These are phyloP conservation scores for Pachliopta kotzebuea DNA, from an alignment of 2,888 invertebrate species.

Conservation along the genomic window DNA sequence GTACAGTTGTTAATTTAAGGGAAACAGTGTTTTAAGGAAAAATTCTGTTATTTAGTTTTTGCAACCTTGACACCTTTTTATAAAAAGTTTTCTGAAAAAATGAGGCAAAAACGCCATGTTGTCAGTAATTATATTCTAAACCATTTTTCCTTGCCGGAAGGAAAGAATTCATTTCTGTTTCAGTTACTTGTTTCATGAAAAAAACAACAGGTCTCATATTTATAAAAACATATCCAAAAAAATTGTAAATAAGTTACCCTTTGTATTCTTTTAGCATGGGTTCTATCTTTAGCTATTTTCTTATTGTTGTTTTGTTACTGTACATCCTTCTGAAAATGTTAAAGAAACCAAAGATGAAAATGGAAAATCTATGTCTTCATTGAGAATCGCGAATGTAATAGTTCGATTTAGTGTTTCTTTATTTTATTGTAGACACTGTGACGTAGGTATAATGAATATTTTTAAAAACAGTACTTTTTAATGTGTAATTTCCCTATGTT, in stretches of 20 bases:
- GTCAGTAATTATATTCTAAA: neutral
- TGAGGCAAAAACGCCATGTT: neutral
- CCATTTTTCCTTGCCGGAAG: constrained; percentile 1
- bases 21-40: no score
- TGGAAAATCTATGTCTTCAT: no score
- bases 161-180: neutral
- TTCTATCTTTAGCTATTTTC: no score
- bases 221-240: neutral
- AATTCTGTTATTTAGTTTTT: neutral
- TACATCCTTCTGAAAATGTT: no score
- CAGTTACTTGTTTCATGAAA: neutral
- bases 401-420: neutral
- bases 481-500: neutral
- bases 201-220: neutral
- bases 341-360: no score
- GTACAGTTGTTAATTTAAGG: no score
- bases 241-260: neutral
- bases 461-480: neutral
- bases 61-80: neutral
- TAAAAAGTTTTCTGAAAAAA: neutral
- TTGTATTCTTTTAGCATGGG: neutral
- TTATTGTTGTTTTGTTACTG: no score
- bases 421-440: neutral
- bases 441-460: neutral
- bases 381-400: no score